Evolutionary conservation across 2,797 vertebrate genomes (phyloP), one percentile per base, ranked within the genome.

Genomic region (Acipenser transmontanus): DNA sequence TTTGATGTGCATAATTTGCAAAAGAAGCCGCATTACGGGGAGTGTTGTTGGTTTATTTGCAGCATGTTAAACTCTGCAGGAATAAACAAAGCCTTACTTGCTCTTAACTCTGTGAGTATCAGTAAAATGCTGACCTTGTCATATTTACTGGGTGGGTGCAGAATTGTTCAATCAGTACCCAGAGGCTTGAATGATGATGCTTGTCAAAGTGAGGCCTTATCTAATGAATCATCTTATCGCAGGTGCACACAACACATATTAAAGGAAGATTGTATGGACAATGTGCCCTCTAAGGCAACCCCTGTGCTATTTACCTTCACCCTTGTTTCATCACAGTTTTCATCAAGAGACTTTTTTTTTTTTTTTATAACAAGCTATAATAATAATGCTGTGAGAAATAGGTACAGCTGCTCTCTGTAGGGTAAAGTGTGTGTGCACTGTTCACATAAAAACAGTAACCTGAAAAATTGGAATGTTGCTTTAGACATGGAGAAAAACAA

Each of bases 161-260:
- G 92, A 92, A 96, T 96, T 95, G 93, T 94, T 94, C 93, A 93
- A 91, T 97, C 94, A 95, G 92, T 94, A 93, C 91, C 92, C 91
- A 78, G 82, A 94, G 92, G 92, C 91, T 94, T 98, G 97, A 98
- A 98, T 89, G 91, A 98, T 99, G 94, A 91, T 82, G 87, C 94
- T 95, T 98, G 97, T 99, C 96, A 96, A 91, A 91, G 88, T 86
- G 78, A 85, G 81, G 85, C 88, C 85, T 89, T 90, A 89, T 94
- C 95, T 95, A 96, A 98, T 99, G 95, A 98, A 98, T 98, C 95
- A 98, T 97, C 94, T 96, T 94, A 96, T 96, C 94, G 88, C 92
- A 93, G 93, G 93, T 93, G 92, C 92, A 93, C 93, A 93, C 88
- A 77, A 87, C 92, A 93, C 92, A 91, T 93, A 96, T 96, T 97